A percentile compares a stretch with the other conserved stretches of the same genome.
Evolutionary conservation across 2,797 vertebrate genomes (phyloP).

Genomic region (Poecilia velifera): DNA sequence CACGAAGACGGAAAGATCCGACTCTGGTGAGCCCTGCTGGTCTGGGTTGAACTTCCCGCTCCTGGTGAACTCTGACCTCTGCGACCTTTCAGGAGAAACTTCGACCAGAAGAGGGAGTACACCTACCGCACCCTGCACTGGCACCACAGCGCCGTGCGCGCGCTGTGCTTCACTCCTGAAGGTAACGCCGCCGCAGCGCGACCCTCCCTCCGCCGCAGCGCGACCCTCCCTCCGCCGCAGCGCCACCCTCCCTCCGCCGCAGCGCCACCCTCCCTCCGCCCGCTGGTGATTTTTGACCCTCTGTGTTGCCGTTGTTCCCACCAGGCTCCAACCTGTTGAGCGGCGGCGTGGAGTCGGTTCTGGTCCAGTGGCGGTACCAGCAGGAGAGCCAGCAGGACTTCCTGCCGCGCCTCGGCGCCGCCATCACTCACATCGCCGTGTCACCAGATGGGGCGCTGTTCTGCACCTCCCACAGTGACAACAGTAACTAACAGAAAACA

Average conservation of each 20-base stretch:
- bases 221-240: no score
- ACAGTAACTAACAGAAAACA: conserved; percentile 80
- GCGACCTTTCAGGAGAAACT: conserved; percentile 88
- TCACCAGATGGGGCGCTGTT: conserved; percentile 87
- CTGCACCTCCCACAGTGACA: conserved; percentile 91
- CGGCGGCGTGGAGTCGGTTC: conserved; percentile 92
- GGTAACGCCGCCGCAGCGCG: conserved; percentile 59
- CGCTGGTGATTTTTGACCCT: neutral
- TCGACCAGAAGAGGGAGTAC: conserved; percentile 87
- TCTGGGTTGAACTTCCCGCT: neutral
- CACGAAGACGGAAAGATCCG: conserved; percentile 94
- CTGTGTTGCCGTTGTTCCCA: neutral
- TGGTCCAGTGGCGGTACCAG: conserved; percentile 89
- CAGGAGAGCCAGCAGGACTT: conserved; percentile 85
- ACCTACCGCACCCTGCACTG: conserved; percentile 90
- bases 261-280: no score
- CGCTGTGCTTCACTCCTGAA: conserved; percentile 90
- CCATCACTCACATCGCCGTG: conserved; percentile 86
- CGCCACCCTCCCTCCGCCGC: no score
- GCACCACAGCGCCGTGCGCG: conserved; percentile 88
- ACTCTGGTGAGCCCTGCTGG: conserved; percentile 84
- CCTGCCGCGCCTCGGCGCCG: conserved; percentile 89
- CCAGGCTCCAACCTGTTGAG: conserved; percentile 91
- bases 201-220: no score
- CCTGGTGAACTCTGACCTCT: neutral